These are phyloP conservation scores for Liparis tanakae DNA, from an alignment of 2,797 vertebrate genomes.

Conservation along the genomic window DNA sequence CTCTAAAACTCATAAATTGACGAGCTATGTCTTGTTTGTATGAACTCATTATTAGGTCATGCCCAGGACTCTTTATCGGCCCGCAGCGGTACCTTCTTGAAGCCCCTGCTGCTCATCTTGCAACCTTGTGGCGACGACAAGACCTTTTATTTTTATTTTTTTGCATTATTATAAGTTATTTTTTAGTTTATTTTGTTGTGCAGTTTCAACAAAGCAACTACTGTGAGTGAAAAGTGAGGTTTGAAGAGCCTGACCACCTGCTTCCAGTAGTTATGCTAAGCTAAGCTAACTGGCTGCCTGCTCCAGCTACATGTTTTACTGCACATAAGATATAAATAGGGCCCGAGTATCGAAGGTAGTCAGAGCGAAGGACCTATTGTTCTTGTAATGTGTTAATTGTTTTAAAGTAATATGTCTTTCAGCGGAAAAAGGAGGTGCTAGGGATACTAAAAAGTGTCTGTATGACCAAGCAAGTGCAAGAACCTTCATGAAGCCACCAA, in stretches of 20 bases:
- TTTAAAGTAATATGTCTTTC: no score
- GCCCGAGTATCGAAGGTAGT: no score
- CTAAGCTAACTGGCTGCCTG: background rate
- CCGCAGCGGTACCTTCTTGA: background rate
- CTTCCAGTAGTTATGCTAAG: background rate
- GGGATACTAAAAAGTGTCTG: no score
- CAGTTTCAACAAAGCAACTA: slow-evolving; percentile 4
- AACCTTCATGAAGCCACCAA: no score
- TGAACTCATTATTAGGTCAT: background rate
- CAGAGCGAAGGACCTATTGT: no score
- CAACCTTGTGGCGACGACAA: background rate
- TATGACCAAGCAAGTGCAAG: no score
- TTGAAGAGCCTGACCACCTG: background rate
- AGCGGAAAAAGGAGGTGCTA: no score
- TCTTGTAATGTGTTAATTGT: no score
- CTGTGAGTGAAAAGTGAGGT: background rate
- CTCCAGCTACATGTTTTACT: background rate
- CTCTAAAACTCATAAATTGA: background rate
- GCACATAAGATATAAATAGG: background rate
- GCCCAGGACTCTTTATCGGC: background rate
- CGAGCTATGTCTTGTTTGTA: background rate
- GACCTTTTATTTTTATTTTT: background rate
- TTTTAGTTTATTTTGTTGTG: background rate
- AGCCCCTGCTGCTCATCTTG: background rate
- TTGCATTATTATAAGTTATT: background rate